Evolutionary conservation across 2,113 vertebrate species (phyloP).

Genomic region (Illadopsis cleaveri): DNA sequence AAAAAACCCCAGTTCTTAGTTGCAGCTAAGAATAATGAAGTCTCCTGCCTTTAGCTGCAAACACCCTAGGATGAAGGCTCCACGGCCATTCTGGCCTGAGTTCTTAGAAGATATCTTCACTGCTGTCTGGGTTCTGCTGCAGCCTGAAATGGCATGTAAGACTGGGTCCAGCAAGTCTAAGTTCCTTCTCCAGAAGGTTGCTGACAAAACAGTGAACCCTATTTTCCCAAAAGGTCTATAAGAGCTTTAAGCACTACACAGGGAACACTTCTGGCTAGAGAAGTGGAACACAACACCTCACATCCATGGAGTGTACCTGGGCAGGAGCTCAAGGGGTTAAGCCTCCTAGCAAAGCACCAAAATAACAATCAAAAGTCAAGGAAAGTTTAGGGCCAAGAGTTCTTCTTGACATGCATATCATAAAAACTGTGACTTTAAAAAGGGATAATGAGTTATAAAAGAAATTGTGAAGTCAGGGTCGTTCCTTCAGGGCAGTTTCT

Average conservation of each 20-base stretch:
- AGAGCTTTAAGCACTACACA: background rate
- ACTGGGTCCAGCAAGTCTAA: background rate
- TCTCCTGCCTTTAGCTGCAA: background rate
- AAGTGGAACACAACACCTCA: background rate
- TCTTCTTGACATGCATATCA: background rate
- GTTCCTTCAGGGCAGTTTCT: background rate
- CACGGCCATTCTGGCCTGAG: background rate
- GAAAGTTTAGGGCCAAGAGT: background rate
- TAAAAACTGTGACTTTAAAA: background rate
- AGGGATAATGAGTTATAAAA: background rate
- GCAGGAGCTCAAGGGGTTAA: background rate
- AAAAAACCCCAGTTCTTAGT: background rate
- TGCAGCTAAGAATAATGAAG: background rate
- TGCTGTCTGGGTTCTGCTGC: background rate
- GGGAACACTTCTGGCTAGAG: background rate
- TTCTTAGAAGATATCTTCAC: background rate
- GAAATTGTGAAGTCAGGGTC: background rate
- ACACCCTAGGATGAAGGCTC: background rate
- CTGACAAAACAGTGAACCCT: background rate
- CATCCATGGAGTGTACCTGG: background rate
- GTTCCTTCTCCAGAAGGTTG: background rate
- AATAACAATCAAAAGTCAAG: background rate
- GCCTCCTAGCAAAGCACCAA: background rate
- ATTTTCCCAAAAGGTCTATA: fast-evolving
- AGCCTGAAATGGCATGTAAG: background rate